These are phyloP conservation scores for Spinus pinus DNA, from an alignment of 2,797 vertebrate genomes.

Conservation along the genomic window DNA sequence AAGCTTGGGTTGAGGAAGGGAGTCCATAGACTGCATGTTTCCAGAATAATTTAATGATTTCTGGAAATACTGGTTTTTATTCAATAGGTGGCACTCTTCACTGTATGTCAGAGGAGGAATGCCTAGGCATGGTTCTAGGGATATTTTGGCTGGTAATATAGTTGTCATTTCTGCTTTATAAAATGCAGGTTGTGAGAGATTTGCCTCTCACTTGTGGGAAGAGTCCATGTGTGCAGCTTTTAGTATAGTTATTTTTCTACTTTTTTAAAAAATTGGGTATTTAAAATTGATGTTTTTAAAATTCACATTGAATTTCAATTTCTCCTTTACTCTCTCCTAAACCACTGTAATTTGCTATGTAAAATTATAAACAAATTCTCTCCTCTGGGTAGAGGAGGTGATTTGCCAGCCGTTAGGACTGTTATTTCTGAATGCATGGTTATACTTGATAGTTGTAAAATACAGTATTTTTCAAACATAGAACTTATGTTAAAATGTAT, in stretches of 20 bases:
- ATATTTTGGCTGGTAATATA: not conserved
- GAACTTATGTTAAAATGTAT: not conserved
- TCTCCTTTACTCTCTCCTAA: not conserved
- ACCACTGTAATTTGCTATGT: not conserved
- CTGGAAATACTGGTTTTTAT: not conserved
- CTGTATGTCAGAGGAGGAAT: not conserved
- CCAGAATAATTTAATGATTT: not conserved
- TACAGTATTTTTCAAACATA: not conserved
- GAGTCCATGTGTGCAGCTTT: not conserved
- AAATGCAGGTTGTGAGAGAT: not conserved
- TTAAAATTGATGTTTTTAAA: not conserved
- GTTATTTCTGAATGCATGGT: not conserved
- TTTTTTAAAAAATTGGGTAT: not conserved
- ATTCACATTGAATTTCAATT: not conserved
- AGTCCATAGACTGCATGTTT: not conserved
- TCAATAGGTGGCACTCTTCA: conserved; percentile 57
- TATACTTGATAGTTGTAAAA: not conserved
- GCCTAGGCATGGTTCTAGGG: not conserved
- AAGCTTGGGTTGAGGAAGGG: not conserved
- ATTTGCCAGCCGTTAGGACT: not conserved
- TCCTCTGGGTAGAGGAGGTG: not conserved
- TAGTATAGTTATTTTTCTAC: not conserved
- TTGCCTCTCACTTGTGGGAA: not conserved
- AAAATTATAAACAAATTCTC: not conserved
- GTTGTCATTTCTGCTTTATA: not conserved